phyloP scores from a whole-genome alignment of 2,113 vertebrate genomes.

The Okapia johnstoni region DNA sequence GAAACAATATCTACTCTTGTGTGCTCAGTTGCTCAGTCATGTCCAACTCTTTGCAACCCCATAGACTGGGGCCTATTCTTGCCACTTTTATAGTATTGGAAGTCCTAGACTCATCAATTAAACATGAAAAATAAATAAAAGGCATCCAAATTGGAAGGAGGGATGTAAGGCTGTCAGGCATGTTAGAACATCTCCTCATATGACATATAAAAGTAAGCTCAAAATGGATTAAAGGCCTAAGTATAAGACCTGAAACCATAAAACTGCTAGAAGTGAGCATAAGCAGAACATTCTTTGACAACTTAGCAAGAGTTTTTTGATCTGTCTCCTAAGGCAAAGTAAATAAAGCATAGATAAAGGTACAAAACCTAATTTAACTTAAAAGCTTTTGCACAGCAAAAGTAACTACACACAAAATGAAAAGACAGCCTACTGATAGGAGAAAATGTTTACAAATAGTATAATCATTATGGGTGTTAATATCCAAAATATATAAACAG shows the following conservation, averaged over 20 bases:
- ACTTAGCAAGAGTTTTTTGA: background rate
- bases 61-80: background rate
- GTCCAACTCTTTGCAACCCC: background rate
- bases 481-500: background rate
- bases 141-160: background rate
- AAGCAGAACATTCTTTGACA: background rate
- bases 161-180: background rate
- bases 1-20: background rate
- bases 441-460: background rate
- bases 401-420: background rate
- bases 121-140: background rate
- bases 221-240: background rate
- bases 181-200: background rate
- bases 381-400: background rate
- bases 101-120: background rate
- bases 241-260: background rate
- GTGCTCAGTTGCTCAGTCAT: background rate
- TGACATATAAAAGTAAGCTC: background rate
- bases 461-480: background rate
- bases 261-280: background rate
- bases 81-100: background rate
- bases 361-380: background rate
- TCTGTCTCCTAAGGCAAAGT: background rate
- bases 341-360: background rate
- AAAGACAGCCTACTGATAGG: background rate